Evolutionary conservation across 2,888 invertebrate genomes (phyloP).

Genomic region (Drosophila demipolita): DNA sequence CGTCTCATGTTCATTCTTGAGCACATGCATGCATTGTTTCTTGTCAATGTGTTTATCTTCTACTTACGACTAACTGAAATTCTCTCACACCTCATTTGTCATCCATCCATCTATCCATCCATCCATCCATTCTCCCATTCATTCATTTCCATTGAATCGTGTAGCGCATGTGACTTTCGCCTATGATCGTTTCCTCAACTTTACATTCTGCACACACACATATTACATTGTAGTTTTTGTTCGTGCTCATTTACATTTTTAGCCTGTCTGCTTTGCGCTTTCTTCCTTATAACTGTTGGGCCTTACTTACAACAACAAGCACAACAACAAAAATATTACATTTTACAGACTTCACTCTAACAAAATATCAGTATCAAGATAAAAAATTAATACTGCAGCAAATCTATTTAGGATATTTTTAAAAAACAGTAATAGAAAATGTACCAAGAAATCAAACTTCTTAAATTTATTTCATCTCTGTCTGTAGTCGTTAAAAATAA

Average conservation of each 20-base stretch:
- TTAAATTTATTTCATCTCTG: background rate
- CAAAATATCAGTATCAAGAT: background rate
- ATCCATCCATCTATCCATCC: constrained; percentile 26
- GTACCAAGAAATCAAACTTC: background rate
- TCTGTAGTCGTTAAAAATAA: background rate
- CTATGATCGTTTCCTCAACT: constrained; percentile 35
- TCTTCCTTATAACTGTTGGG: constrained; percentile 60
- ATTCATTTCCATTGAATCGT: constrained; percentile 40
- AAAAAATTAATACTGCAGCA: background rate
- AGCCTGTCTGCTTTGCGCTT: constrained; percentile 67
- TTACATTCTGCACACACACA: constrained; percentile 21
- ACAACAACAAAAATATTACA: constrained; percentile 13
- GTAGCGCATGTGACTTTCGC: constrained; percentile 50
- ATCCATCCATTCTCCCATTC: constrained; percentile 22
- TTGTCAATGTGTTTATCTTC: constrained; percentile 4
- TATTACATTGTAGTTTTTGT: constrained; percentile 31
- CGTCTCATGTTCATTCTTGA: too few species aligned
- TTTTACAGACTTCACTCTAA: constrained; percentile 7
- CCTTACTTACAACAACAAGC: constrained; percentile 9
- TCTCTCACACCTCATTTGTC: constrained; percentile 37
- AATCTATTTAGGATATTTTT: background rate
- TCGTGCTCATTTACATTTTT: constrained; percentile 76
- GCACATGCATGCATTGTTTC: constrained; percentile 6
- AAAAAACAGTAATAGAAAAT: background rate
- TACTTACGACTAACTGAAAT: constrained; percentile 15